These are phyloP conservation scores for Pelodiscus sinensis DNA, from an alignment of 2,113 vertebrate species.

Conservation along the genomic window DNA sequence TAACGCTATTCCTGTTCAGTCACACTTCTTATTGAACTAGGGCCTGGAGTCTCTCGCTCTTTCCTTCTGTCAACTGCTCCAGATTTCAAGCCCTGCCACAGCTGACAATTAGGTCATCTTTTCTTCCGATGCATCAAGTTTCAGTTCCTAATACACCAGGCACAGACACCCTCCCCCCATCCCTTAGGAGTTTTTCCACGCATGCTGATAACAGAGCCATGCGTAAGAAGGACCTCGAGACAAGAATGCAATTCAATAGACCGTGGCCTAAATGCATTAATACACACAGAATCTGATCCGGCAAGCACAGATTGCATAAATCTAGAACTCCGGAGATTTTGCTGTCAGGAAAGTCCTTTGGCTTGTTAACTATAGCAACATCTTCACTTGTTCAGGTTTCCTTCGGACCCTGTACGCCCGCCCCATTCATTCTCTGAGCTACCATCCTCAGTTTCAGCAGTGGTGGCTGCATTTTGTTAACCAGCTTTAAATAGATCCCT, in stretches of 20 bases:
- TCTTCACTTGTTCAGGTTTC: background rate
- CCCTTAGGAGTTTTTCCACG: background rate
- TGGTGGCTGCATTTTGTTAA: background rate
- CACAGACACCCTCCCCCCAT: accelerated
- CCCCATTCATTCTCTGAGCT: accelerated
- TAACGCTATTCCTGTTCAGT: background rate
- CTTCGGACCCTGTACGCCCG: background rate
- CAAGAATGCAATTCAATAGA: accelerated
- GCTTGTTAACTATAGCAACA: background rate
- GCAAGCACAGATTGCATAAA: accelerated
- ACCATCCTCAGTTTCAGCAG: background rate
- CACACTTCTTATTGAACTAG: background rate
- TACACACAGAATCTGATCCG: background rate
- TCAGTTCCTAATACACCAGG: background rate
- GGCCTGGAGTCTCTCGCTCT: background rate
- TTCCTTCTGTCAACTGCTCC: background rate
- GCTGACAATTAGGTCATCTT: background rate
- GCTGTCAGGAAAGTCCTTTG: background rate
- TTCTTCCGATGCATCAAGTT: background rate
- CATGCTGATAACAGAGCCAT: accelerated
- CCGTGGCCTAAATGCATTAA: accelerated
- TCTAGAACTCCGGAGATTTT: background rate
- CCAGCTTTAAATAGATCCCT: background rate
- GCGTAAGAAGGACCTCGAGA: accelerated
- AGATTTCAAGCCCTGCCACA: background rate